These are phyloP conservation scores for Nettapus auritus DNA, from an alignment of 2,113 vertebrate genomes.

Conservation along the genomic window DNA sequence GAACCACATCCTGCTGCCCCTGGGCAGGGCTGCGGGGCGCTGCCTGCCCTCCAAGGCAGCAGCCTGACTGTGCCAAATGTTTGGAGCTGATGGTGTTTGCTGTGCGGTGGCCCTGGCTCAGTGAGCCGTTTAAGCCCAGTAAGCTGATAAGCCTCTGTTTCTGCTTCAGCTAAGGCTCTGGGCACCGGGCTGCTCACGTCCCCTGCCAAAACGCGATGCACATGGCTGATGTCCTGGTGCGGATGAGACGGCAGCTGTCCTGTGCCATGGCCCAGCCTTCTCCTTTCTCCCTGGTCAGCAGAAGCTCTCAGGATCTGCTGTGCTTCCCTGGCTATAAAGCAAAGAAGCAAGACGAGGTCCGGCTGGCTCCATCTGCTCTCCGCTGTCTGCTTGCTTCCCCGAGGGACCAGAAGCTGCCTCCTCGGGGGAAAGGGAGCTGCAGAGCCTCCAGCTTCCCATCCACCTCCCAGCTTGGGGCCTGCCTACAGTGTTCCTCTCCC, in stretches of 20 bases:
- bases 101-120: accelerated
- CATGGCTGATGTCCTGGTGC: accelerated
- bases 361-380: accelerated
- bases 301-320: background rate
- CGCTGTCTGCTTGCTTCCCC: background rate
- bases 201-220: conserved; percentile 1
- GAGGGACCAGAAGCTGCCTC: background rate
- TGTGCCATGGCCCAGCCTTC: background rate
- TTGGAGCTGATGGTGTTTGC: background rate
- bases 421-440: background rate
- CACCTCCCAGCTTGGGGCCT: background rate
- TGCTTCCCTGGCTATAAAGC: background rate
- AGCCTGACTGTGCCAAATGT: conserved; percentile 26
- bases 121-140: background rate
- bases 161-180: background rate
- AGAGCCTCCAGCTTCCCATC: accelerated
- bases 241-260: background rate
- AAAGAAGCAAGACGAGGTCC: accelerated
- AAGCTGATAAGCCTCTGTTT: accelerated
- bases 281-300: accelerated
- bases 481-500: background rate
- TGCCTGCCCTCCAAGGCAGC: background rate
- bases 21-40: background rate
- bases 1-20: background rate
- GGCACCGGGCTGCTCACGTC: background rate